phyloP scores from a whole-genome alignment of 2,888 invertebrate genomes.

The Eurois occulta region DNA sequence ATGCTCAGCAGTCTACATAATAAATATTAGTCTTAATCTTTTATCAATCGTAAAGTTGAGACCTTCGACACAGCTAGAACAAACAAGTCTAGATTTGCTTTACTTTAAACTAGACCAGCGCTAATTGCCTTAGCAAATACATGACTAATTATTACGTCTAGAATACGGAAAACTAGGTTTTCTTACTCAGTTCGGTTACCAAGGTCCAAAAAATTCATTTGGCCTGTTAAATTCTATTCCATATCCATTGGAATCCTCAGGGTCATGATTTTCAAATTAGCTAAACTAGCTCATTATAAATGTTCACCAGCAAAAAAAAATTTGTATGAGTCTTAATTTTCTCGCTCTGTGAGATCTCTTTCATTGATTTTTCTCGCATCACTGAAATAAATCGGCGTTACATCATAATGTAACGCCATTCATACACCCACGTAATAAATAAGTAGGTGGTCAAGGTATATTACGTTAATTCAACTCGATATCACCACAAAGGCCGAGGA shows the following conservation, averaged over 20 bases:
- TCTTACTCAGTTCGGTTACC: background rate
- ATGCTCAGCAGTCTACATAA: background rate
- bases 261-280: background rate
- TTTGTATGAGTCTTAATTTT: background rate
- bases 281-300: background rate
- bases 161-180: background rate
- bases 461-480: conserved; percentile 16
- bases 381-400: too few relatives aligned
- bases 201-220: background rate
- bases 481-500: conserved; percentile 45
- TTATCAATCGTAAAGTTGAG: background rate
- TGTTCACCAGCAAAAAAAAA: background rate
- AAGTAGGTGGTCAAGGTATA: conserved; percentile 33
- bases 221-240: background rate
- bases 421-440: conserved; percentile 12
- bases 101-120: conserved; percentile 11
- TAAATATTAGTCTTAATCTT: background rate
- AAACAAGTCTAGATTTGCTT: conserved; percentile 19
- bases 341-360: too few relatives aligned
- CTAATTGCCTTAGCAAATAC: conserved; percentile 20
- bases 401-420: conserved; percentile 12
- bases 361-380: too few relatives aligned
- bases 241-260: background rate
- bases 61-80: background rate
- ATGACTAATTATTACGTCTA: conserved; percentile 1